phyloP scores from a whole-genome alignment of 92 coral and sea anemone genomes.

The Parazoanthus swiftii region DNA sequence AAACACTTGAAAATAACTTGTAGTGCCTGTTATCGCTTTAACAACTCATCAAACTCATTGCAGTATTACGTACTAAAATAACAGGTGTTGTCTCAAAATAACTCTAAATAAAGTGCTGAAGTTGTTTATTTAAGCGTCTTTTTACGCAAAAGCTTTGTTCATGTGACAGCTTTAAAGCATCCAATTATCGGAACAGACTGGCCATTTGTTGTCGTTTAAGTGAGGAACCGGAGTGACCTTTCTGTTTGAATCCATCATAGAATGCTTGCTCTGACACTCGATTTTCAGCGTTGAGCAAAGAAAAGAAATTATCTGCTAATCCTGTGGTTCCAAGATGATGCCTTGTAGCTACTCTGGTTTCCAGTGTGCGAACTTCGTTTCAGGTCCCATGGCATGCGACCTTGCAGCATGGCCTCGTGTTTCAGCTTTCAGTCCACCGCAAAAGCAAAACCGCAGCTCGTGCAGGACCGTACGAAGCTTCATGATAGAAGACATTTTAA shows the following conservation, averaged over 20 bases:
- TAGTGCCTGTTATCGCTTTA: conserved; percentile 28
- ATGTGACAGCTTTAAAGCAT: conserved; percentile 20
- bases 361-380: conserved; percentile 13
- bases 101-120: neutral
- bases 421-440: conserved; percentile 51
- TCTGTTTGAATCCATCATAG: conserved; percentile 1
- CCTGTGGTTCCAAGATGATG: neutral
- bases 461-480: conserved; percentile 49
- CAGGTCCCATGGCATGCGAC: conserved; percentile 1
- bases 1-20: conserved; percentile 35
- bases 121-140: conserved; percentile 12
- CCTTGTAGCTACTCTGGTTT: conserved; percentile 26
- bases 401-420: conserved; percentile 49
- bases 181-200: conserved; percentile 10
- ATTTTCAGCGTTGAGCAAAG: neutral
- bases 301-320: neutral
- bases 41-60: conserved; percentile 8
- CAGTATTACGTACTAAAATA: neutral
- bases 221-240: conserved; percentile 22
- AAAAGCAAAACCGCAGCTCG: conserved; percentile 6
- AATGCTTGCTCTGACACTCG: neutral
- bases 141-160: conserved; percentile 11
- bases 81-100: conserved; percentile 20
- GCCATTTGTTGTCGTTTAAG: conserved; percentile 6
- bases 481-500: conserved; percentile 75